Conservation (phyloP, 2,797 vertebrate genomes). For the Oryzias sinensis region DNA sequence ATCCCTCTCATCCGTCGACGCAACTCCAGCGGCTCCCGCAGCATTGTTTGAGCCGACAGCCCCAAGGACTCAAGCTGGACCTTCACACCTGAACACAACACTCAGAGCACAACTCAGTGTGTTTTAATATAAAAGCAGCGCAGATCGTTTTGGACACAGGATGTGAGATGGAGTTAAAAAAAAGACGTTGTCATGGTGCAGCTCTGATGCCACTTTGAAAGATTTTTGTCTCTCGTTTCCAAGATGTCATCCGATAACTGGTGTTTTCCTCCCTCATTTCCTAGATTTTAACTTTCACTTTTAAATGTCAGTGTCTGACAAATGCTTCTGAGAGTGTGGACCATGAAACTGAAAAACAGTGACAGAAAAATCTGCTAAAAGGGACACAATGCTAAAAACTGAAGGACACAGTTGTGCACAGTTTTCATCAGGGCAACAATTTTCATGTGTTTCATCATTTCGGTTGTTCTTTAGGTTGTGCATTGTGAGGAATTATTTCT, state of each 20-base stretch:
- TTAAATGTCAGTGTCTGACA: constrained; percentile 42
- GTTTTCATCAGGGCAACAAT: constrained; percentile 28
- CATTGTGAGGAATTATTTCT: constrained; percentile 29
- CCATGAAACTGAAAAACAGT: constrained; percentile 6
- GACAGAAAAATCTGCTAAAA: constrained; percentile 22
- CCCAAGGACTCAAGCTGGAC: constrained; percentile 5
- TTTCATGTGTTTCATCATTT: constrained; percentile 11
- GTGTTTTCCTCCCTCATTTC: constrained; percentile 46
- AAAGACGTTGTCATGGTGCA: constrained; percentile 37
- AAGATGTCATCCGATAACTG: constrained; percentile 49
- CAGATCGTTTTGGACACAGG: constrained; percentile 18
- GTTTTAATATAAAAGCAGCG: constrained; percentile 32
- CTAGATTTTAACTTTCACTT: constrained; percentile 48
- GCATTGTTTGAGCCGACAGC: constrained; percentile 81
- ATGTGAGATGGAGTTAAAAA: constrained; percentile 17
- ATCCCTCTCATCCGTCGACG: constrained; percentile 88
- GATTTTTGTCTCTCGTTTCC: constrained; percentile 40
- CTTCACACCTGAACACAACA: background rate
- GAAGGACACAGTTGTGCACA: constrained; percentile 16
- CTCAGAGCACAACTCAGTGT: constrained; percentile 28
- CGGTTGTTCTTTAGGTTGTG: constrained; percentile 21
- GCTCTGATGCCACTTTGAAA: constrained; percentile 47
- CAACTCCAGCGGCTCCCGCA: constrained; percentile 93
- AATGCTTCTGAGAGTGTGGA: constrained; percentile 25
- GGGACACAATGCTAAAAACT: constrained; percentile 18